These are phyloP conservation scores for Chloroclystis v-ata DNA, from an alignment of 2,888 invertebrate genomes.

Conservation along the genomic window DNA sequence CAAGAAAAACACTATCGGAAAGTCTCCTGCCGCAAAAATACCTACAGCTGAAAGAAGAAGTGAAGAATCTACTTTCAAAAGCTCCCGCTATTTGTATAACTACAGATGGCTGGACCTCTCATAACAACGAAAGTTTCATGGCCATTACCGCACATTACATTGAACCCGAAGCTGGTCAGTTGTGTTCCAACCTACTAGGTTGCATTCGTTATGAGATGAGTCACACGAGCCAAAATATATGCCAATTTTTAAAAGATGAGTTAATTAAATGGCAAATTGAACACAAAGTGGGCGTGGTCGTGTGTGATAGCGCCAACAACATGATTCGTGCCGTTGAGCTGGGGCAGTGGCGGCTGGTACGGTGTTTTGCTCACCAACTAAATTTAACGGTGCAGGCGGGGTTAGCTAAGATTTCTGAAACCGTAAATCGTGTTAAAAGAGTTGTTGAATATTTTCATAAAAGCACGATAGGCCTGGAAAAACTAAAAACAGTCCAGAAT, in stretches of 20 bases:
- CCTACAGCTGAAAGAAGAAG: background rate
- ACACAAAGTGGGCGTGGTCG: background rate
- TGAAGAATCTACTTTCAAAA: background rate
- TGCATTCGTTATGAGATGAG: background rate
- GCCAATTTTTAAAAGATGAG: background rate
- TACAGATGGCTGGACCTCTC: slow-evolving; percentile 6
- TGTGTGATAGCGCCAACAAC: background rate
- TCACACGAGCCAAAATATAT: background rate
- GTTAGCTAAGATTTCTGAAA: background rate
- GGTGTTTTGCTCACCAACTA: background rate
- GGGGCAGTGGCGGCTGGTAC: background rate
- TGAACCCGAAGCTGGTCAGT: background rate
- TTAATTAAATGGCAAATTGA: background rate
- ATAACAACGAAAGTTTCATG: slow-evolving; percentile 1
- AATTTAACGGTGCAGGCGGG: background rate
- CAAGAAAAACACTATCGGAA: slow-evolving; percentile 27
- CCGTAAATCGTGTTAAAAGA: background rate
- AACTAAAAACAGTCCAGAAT: background rate
- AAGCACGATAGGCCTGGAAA: background rate
- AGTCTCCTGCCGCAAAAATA: slow-evolving; percentile 26
- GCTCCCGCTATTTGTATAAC: slow-evolving; percentile 3
- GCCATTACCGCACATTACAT: slow-evolving; percentile 2
- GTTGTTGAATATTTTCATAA: background rate
- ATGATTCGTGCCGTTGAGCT: background rate
- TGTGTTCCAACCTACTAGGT: background rate